These are phyloP conservation scores for Serrognathus titanus DNA, from an alignment of 2,888 invertebrate species.

Conservation along the genomic window DNA sequence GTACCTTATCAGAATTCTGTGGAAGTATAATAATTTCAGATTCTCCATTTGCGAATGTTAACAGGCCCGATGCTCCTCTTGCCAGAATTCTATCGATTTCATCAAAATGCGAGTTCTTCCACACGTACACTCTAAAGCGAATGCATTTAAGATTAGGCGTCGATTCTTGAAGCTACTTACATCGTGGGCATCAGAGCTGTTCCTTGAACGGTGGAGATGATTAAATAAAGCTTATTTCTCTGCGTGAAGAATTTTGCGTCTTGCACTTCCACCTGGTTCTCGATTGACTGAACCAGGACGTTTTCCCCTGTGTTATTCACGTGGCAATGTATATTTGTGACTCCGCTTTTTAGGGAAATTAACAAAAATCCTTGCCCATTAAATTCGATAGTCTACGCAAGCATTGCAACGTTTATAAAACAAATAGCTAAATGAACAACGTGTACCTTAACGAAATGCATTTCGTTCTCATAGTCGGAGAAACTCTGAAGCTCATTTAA, in stretches of 20 bases:
- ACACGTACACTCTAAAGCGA: conserved; percentile 38
- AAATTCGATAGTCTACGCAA: conserved; percentile 18
- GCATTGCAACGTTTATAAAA: neutral
- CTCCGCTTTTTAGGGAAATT: conserved; percentile 12
- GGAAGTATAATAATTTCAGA: conserved; percentile 34
- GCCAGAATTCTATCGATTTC: conserved; percentile 28
- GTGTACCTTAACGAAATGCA: conserved; percentile 8
- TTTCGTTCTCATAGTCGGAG: neutral
- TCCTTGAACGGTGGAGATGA: conserved; percentile 27
- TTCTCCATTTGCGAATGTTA: conserved; percentile 29
- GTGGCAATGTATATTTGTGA: conserved; percentile 18
- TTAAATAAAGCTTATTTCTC: conserved; percentile 29
- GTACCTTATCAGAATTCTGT: conserved; percentile 17
- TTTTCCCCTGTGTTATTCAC: conserved; percentile 11
- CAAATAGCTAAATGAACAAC: neutral
- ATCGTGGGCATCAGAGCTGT: conserved; percentile 24
- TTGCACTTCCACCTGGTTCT: conserved; percentile 2
- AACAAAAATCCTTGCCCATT: conserved; percentile 15
- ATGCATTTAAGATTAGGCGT: neutral
- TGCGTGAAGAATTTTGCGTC: conserved; percentile 36
- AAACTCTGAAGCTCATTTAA: neutral
- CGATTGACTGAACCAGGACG: conserved; percentile 14
- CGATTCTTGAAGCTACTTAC: conserved; percentile 25
- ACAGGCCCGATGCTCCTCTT: conserved; percentile 20
- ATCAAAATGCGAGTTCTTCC: conserved; percentile 38